A percentile compares a stretch with the other conserved stretches of the same genome.
Conservation (phyloP, 2,113 vertebrate genomes). For the Microtus richardsoni region DNA sequence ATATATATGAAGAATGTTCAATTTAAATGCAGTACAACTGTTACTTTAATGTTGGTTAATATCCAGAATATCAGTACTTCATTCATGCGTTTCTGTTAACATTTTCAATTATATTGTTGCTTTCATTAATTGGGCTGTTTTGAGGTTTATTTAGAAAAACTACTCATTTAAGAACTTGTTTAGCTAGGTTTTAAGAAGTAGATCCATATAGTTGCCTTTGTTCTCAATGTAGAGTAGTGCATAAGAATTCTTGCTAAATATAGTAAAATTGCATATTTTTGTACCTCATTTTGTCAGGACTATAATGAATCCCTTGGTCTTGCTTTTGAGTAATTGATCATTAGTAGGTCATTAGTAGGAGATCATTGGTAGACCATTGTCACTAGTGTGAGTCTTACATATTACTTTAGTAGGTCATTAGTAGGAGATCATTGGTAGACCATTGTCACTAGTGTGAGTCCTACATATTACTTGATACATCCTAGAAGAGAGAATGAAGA, state of each 20-base stretch:
- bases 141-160: not conserved
- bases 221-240: not conserved
- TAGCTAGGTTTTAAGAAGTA: not conserved
- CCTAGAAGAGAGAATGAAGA: not conserved
- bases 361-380: not conserved
- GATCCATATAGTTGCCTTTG: not conserved
- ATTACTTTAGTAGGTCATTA: not conserved
- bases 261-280: not conserved
- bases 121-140: not conserved
- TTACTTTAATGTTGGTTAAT: not conserved
- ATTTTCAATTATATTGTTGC: not conserved
- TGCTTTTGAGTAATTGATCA: not conserved
- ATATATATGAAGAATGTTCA: not conserved
- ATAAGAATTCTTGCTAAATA: not conserved
- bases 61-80: not conserved
- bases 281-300: not conserved
- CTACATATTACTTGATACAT: not conserved
- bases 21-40: constrained; percentile 19
- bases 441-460: not conserved
- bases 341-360: not conserved
- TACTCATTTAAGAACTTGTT: not conserved
- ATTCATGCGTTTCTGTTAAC: not conserved
- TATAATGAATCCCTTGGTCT: not conserved
- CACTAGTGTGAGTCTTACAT: not conserved
- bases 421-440: not conserved